These are phyloP conservation scores for Chrysaora quinquecirrha DNA, from an alignment of 30 jellyfish, hydroid and myxozoan genomes.

Conservation along the genomic window DNA sequence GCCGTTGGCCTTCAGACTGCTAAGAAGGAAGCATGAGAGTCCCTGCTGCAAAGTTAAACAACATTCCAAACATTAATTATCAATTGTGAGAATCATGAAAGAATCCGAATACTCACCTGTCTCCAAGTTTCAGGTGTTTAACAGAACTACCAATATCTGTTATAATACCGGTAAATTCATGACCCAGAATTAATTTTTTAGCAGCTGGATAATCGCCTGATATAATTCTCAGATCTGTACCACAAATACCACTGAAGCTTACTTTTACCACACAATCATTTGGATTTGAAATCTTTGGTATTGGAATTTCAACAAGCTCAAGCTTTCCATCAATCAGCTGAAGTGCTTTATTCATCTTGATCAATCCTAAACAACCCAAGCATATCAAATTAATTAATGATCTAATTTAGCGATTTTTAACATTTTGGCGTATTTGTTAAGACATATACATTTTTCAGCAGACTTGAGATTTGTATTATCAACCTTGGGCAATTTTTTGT, in stretches of 20 bases:
- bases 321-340: conserved; percentile 71
- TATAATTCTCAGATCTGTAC: conserved; percentile 75
- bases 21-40: conserved; percentile 14
- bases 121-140: conserved; percentile 78
- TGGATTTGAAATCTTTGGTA: conserved; percentile 54
- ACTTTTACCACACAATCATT: conserved; percentile 76
- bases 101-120: conserved; percentile 40
- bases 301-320: conserved; percentile 60
- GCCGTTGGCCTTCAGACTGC: background rate
- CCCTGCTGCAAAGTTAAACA: background rate
- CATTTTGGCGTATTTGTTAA: too few relatives aligned
- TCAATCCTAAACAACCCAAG: too few relatives aligned
- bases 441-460: too few relatives aligned
- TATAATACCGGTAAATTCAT: conserved; percentile 84
- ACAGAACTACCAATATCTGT: conserved; percentile 67
- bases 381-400: too few relatives aligned
- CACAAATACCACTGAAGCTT: conserved; percentile 79
- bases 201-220: conserved; percentile 76
- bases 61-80: background rate
- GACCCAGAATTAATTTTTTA: conserved; percentile 69
- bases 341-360: conserved; percentile 79
- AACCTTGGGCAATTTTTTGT: too few relatives aligned
- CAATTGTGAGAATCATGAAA: too few relatives aligned
- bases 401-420: too few relatives aligned
- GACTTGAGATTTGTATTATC: too few relatives aligned